These are phyloP conservation scores for Neuroterus valhalla DNA, from an alignment of 1,140 invertebrate species.

Conservation along the genomic window DNA sequence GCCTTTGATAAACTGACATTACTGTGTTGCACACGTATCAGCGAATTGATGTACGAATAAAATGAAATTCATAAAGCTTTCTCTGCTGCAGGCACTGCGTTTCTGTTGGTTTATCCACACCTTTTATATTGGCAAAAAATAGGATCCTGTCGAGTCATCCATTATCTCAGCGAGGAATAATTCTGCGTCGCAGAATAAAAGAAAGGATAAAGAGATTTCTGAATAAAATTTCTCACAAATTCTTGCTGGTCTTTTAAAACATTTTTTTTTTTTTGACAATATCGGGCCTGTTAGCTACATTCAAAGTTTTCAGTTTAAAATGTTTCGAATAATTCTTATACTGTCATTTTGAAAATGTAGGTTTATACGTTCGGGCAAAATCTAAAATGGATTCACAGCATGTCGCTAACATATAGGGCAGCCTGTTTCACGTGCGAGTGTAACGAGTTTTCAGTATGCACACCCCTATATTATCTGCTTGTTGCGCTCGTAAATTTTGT, in stretches of 20 bases:
- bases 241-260: not conserved
- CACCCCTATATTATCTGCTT: not conserved
- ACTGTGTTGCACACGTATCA: constrained; percentile 3
- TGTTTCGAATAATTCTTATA: no score
- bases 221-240: not conserved
- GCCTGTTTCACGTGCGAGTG: no score
- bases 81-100: not conserved
- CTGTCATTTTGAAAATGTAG: constrained; percentile 13
- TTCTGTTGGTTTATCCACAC: constrained; percentile 13
- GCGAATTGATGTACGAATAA: not conserved
- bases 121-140: constrained; percentile 1
- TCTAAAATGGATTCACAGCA: constrained; percentile 20
- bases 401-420: not conserved
- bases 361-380: constrained; percentile 6
- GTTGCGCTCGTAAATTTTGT: constrained; percentile 24
- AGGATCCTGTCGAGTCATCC: not conserved
- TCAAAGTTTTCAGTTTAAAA: no score
- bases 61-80: constrained; percentile 6
- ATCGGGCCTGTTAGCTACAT: no score
- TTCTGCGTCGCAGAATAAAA: not conserved
- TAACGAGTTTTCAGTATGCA: no score
- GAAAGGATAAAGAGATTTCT: not conserved
- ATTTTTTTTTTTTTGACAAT: no score
- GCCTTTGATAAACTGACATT: not conserved
- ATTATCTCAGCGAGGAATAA: not conserved